A percentile compares a stretch with the other conserved stretches of the same genome.
These are phyloP conservation scores for Pholis gunnellus DNA, from an alignment of 2,113 vertebrate genomes.

Conservation along the genomic window DNA sequence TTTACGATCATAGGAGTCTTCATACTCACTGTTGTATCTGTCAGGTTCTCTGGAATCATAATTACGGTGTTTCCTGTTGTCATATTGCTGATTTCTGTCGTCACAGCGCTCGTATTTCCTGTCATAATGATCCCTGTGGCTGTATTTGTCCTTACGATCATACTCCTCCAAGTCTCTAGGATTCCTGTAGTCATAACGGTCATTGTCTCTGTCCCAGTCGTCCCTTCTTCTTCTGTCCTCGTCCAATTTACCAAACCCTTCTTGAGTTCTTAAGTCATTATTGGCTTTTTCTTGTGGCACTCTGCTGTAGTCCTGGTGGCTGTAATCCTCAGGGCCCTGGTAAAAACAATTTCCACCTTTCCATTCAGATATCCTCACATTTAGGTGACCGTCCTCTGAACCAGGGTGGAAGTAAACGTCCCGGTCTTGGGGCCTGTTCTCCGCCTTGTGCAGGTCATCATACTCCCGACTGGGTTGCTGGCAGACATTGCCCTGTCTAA, in stretches of 20 bases:
- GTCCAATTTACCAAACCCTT: slow-evolving; percentile 55
- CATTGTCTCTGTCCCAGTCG: slow-evolving; percentile 56
- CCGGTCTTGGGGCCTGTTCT: slow-evolving; percentile 50
- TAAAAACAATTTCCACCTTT: slow-evolving; percentile 82
- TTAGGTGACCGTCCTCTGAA: slow-evolving; percentile 79
- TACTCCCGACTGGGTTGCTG: slow-evolving; percentile 72
- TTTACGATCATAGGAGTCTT: slow-evolving; percentile 56
- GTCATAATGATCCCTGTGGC: slow-evolving; percentile 56
- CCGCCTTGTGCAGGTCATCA: slow-evolving; percentile 67
- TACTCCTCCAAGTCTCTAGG: slow-evolving; percentile 60
- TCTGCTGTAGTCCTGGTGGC: slow-evolving; percentile 59
- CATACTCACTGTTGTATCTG: slow-evolving; percentile 58
- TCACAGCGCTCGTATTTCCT: slow-evolving; percentile 60
- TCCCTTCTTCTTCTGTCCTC: slow-evolving; percentile 65
- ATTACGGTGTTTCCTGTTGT: slow-evolving; percentile 50
- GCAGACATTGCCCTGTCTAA: slow-evolving; percentile 51
- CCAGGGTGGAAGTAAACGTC: slow-evolving; percentile 80
- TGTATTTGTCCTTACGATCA: slow-evolving; percentile 65
- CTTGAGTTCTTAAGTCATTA: slow-evolving; percentile 61
- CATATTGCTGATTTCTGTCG: slow-evolving; percentile 47
- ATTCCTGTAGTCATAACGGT: slow-evolving; percentile 49
- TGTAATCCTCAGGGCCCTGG: slow-evolving; percentile 75
- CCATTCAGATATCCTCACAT: slow-evolving; percentile 78
- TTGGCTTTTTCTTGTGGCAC: slow-evolving; percentile 56
- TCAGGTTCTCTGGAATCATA: slow-evolving; percentile 59